Conservation (phyloP, 2,888 invertebrate species). For the Lymantria monacha region DNA sequence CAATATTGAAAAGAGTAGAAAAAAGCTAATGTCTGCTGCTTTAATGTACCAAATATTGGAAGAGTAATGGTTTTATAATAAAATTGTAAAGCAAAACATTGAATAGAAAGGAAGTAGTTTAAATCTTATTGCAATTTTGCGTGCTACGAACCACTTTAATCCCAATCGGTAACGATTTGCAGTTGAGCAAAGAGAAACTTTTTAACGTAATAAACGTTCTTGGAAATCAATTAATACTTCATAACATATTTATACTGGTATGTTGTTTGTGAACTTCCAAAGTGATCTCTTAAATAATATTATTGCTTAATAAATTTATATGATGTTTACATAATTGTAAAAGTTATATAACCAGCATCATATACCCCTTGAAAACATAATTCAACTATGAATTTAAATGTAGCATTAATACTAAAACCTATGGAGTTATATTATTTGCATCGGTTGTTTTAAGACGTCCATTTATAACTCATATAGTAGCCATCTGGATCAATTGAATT, state of each 20-base stretch:
- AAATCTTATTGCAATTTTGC: constrained; percentile 9
- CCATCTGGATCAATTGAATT: constrained; percentile 33
- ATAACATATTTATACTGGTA: not conserved
- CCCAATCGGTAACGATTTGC: constrained; percentile 10
- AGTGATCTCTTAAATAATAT: too few relatives aligned
- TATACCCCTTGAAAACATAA: too few relatives aligned
- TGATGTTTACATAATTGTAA: too few relatives aligned
- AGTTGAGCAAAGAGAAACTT: constrained; percentile 22
- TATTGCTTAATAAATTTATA: too few relatives aligned
- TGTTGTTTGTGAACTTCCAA: not conserved
- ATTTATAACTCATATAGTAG: constrained; percentile 20
- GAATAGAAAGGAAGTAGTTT: not conserved
- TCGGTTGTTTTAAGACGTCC: constrained; percentile 19
- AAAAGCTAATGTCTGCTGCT: too few relatives aligned
- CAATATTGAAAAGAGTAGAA: too few relatives aligned
- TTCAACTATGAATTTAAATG: too few relatives aligned
- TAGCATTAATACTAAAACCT: not conserved
- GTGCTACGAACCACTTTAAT: constrained; percentile 10
- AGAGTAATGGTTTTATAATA: too few relatives aligned
- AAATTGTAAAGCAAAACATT: too few relatives aligned
- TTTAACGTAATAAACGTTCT: constrained; percentile 11
- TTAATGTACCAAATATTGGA: too few relatives aligned
- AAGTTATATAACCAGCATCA: too few relatives aligned
- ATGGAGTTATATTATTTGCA: not conserved
- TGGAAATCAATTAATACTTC: not conserved